Percentiles rank a stretch among this genome's conserved stretches.
Evolutionary conservation across 2,888 invertebrate species (phyloP).

Genomic region (Mythimna vitellina): DNA sequence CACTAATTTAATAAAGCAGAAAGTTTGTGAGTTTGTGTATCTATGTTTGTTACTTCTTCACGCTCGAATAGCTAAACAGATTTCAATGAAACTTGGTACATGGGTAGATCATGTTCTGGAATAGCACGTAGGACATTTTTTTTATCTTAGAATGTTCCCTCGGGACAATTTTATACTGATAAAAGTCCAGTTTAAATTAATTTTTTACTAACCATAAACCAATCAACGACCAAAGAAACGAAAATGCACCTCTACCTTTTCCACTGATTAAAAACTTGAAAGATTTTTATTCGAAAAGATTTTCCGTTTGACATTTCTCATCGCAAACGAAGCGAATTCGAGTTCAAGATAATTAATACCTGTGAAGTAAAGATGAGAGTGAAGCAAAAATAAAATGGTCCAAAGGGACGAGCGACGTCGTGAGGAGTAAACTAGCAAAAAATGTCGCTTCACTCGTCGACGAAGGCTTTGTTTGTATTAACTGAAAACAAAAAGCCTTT

Average conservation of each 20-base stretch:
- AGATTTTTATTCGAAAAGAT: slow-evolving; percentile 36
- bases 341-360: slow-evolving; percentile 60
- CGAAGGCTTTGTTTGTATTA: slow-evolving; percentile 55
- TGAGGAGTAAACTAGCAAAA: slow-evolving; percentile 51
- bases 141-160: too few relatives aligned
- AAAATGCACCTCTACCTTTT: slow-evolving; percentile 27
- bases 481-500: slow-evolving; percentile 50
- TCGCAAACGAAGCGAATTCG: slow-evolving; percentile 48
- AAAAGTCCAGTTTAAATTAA: not conserved
- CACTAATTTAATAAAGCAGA: too few relatives aligned
- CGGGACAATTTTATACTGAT: too few relatives aligned
- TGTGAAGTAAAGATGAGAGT: slow-evolving; percentile 54
- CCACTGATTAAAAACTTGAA: slow-evolving; percentile 43
- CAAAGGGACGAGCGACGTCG: slow-evolving; percentile 35
- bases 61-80: too few relatives aligned
- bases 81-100: too few relatives aligned
- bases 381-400: slow-evolving; percentile 57
- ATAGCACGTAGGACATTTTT: too few relatives aligned
- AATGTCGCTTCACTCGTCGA: slow-evolving; percentile 39
- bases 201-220: slow-evolving; percentile 1
- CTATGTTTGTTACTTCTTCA: too few relatives aligned
- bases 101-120: too few relatives aligned
- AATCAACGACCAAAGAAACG: slow-evolving; percentile 6
- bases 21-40: too few relatives aligned
- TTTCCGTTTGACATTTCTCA: slow-evolving; percentile 46